phyloP scores from a whole-genome alignment of 2,888 invertebrate genomes.

The Unio pictorum region DNA sequence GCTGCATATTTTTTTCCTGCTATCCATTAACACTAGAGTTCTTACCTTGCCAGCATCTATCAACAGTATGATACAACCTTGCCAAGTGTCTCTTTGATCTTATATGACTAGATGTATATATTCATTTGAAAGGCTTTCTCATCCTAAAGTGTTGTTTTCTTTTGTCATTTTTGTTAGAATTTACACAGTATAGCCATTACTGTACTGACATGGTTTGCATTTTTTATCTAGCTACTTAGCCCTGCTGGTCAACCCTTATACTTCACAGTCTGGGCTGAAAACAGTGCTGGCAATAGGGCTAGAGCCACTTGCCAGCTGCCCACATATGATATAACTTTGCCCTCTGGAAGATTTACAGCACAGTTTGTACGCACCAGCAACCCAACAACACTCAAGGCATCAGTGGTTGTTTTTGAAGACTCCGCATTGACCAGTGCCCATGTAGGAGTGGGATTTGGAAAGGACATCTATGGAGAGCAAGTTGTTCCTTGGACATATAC shows the following conservation, averaged over 20 bases:
- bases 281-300: conserved; percentile 34
- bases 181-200: too few species aligned
- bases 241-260: conserved; percentile 36
- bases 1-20: too few species aligned
- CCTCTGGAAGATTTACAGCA: conserved; percentile 35
- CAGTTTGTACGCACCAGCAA: conserved; percentile 44
- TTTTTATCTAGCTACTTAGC: background rate
- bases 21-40: too few species aligned
- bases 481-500: conserved; percentile 13
- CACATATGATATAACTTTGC: conserved; percentile 45
- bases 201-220: background rate
- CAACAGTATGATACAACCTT: too few species aligned
- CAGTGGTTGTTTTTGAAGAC: conserved; percentile 42
- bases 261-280: conserved; percentile 43
- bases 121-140: too few species aligned
- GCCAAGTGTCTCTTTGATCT: too few species aligned
- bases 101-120: too few species aligned
- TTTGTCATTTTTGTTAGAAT: too few species aligned
- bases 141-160: too few species aligned
- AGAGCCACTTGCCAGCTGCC: conserved; percentile 37
- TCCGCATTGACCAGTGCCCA: conserved; percentile 12
- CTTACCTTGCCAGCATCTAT: too few species aligned
- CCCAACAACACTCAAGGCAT: conserved; percentile 26
- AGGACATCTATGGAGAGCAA: conserved; percentile 25
- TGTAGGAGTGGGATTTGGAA: conserved; percentile 22